Evolutionary conservation across 1,140 invertebrate genomes (phyloP), one percentile per base, ranked within the genome.

Genomic region (Drosophila lacteicornis): DNA sequence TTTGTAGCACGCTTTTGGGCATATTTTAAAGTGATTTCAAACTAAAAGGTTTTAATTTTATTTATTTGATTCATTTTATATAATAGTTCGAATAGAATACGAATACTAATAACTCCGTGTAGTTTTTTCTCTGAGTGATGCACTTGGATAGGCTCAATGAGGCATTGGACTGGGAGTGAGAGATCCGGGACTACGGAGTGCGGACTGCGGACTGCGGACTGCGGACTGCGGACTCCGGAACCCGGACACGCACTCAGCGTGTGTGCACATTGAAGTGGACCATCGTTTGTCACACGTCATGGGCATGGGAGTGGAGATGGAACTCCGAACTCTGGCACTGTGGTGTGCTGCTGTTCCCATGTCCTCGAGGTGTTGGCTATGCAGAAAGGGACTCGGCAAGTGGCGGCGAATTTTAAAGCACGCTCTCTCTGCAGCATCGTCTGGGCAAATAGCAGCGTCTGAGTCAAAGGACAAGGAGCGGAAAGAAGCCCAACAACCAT

Each of bases 221-320:
- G 45, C 46, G 71, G 57, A 30, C 49, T 49, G 30, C 30, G 15
- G 57, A 59, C 46, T 53, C 51, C 46, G 71, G 57, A 30, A 43
- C 53, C 53, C 49, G 62, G 42, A 67, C 63, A 79, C 63, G 68
- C 46, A 69, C 65, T 60, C 65, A 63, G 60, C 60, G 49, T 79
- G 61, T 75, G 42, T 73, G 73, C 62, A 78, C 56, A 75, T 75
- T 83, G 65, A 74, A 83, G 80, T 83, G 70, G 75, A 80, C 75
- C 80, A 67, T 83, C 81, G 76, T 84, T 83, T 83, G 81, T 83
- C 80, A 83, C 81, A 80, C 76, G 71, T 63, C 55, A 19, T 50
- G 62, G 33, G 40, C 57, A 19, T 11, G 30, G 30, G 11, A 11
- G 27, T 25, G 27, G 12, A 15, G 17, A 13, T 19, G 15, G 17